Conservation (phyloP, 1,140 invertebrate genomes). For the Diploscapter pachys region DNA sequence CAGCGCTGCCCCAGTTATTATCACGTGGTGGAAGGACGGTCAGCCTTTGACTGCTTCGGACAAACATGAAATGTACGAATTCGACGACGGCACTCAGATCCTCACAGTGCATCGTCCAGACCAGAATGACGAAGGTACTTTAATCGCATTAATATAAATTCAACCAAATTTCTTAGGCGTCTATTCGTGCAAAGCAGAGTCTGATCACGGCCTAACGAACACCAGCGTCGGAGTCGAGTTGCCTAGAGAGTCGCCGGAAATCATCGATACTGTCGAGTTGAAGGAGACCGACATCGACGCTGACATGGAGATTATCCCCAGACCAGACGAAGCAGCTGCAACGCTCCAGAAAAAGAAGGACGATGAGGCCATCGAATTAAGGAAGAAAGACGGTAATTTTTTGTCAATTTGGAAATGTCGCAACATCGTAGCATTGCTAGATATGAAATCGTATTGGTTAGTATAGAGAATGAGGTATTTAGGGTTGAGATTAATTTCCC, state of each 20-base stretch:
- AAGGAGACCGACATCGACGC: slow-evolving; percentile 17
- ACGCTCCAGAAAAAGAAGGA: background rate
- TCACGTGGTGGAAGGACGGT: slow-evolving; percentile 25
- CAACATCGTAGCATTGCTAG: too few species aligned
- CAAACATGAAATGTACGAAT: slow-evolving; percentile 26
- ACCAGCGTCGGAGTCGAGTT: slow-evolving; percentile 22
- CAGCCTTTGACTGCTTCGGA: slow-evolving; percentile 10
- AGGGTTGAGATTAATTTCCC: too few species aligned
- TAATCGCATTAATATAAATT: slow-evolving; percentile 12
- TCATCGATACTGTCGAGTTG: background rate
- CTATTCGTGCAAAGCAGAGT: slow-evolving; percentile 31
- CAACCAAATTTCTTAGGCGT: slow-evolving; percentile 15
- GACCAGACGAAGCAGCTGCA: slow-evolving; percentile 7
- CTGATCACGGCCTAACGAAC: slow-evolving; percentile 26
- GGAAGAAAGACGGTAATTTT: slow-evolving; percentile 3
- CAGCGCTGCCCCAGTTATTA: slow-evolving; percentile 15
- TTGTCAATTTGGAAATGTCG: background rate
- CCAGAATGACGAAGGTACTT: slow-evolving; percentile 18
- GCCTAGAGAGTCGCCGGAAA: slow-evolving; percentile 1
- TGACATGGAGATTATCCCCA: slow-evolving; percentile 25
- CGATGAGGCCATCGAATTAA: background rate
- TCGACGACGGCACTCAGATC: slow-evolving; percentile 33
- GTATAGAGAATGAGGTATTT: too few species aligned
- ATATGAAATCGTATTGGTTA: too few species aligned
- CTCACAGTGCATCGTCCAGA: slow-evolving; percentile 20